Evolutionary conservation across 2,797 vertebrate genomes (phyloP).

Genomic region (Channallabes apus): DNA sequence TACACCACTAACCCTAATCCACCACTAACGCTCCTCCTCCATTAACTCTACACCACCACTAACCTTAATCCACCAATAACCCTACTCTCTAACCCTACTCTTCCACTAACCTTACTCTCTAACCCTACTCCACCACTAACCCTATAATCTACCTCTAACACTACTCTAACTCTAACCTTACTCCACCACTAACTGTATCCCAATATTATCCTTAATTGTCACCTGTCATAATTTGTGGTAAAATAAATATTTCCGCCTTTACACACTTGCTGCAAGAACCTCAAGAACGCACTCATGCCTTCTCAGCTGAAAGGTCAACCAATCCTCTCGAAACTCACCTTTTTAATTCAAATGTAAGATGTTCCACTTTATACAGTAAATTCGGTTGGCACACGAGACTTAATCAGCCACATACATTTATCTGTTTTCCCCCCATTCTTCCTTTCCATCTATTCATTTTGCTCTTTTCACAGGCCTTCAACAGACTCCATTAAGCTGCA

Average conservation of each 20-base stretch:
- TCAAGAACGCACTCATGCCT: neutral
- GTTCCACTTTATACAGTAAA: constrained; percentile 23
- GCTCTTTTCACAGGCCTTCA: constrained; percentile 54
- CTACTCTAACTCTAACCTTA: neutral
- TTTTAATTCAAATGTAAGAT: constrained; percentile 11
- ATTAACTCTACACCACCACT: neutral
- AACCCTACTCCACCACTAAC: neutral
- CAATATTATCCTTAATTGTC: neutral
- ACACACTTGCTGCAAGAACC: neutral
- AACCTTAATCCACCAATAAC: neutral
- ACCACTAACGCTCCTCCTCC: neutral
- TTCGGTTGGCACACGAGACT: constrained; percentile 38
- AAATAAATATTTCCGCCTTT: neutral
- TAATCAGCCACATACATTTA: constrained; percentile 37
- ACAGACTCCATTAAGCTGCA: constrained; percentile 63
- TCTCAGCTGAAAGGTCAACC: constrained; percentile 3
- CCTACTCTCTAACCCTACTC: neutral
- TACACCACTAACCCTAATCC: neutral
- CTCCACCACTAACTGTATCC: too few species aligned
- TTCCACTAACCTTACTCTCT: neutral
- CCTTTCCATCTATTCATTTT: constrained; percentile 51
- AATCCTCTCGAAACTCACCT: constrained; percentile 11
- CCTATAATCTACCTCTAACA: neutral
- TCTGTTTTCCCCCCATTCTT: constrained; percentile 30
- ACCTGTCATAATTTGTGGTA: neutral